Conservation (phyloP, 1,140 invertebrate species). For the Euglossa dilemma region DNA sequence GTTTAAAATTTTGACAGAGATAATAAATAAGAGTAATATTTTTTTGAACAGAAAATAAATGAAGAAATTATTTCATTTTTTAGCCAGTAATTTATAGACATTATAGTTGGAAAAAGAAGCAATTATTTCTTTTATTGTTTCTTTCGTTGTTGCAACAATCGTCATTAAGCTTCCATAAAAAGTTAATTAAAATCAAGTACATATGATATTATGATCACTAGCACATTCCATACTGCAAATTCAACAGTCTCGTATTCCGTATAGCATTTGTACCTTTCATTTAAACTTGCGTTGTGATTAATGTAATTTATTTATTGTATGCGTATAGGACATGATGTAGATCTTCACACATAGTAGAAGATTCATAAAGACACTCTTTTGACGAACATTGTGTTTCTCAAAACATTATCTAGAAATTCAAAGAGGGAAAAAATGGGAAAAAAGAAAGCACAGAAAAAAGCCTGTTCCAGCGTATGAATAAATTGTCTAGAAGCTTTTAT, state of each 20-base stretch:
- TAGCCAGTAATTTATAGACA: not conserved
- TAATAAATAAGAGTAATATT: too few relatives aligned
- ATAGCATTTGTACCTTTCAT: conserved; percentile 68
- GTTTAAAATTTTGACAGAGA: too few relatives aligned
- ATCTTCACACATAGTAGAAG: conserved; percentile 3
- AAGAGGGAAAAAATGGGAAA: not conserved
- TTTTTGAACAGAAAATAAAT: not conserved
- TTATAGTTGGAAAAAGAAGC: not conserved
- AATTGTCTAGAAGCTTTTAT: conserved; percentile 24
- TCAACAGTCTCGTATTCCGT: conserved; percentile 69
- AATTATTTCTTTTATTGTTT: not conserved
- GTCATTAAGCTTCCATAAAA: not conserved
- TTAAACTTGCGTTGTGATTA: conserved; percentile 64
- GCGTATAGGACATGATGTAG: conserved; percentile 1
- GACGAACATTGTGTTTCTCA: not conserved
- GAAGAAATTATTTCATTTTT: not conserved
- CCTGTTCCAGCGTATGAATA: conserved; percentile 1
- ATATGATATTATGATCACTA: conserved; percentile 48
- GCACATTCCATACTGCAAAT: conserved; percentile 69
- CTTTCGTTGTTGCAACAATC: too few relatives aligned
- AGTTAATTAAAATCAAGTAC: conserved; percentile 14
- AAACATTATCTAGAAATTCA: not conserved
- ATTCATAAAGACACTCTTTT: not conserved
- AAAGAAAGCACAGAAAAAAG: not conserved
- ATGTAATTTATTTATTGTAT: conserved; percentile 66